Evolutionary conservation across 2,888 invertebrate species (phyloP).

Genomic region (Smittia aterrima): DNA sequence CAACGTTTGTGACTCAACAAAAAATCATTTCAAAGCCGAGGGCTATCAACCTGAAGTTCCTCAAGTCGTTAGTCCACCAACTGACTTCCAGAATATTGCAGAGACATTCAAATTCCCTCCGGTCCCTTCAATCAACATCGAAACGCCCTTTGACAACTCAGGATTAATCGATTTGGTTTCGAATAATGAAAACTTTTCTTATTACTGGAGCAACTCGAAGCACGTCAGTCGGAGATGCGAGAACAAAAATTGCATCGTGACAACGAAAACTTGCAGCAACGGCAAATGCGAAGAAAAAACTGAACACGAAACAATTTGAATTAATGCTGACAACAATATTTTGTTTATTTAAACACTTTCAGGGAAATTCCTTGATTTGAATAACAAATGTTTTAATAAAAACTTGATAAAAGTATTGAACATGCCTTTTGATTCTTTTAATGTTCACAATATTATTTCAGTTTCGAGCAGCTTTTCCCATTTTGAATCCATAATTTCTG

Average conservation of each 20-base stretch:
- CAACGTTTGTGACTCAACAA: not conserved
- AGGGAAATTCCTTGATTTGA: not conserved
- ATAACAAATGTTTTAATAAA: too few relatives aligned
- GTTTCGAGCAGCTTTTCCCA: too few relatives aligned
- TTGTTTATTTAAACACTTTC: not conserved
- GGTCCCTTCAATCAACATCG: not conserved
- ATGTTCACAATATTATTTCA: too few relatives aligned
- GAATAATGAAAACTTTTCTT: not conserved
- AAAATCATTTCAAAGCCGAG: slow-evolving; percentile 22
- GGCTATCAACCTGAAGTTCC: slow-evolving; percentile 9
- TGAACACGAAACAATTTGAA: not conserved
- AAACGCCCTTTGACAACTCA: not conserved
- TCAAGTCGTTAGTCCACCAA: not conserved
- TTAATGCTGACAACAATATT: not conserved
- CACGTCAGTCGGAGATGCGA: not conserved
- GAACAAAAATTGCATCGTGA: not conserved
- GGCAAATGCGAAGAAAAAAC: slow-evolving; percentile 13
- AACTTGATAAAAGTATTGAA: too few relatives aligned
- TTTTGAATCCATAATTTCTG: too few relatives aligned
- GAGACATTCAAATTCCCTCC: not conserved
- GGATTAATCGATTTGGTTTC: not conserved
- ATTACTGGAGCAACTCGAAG: slow-evolving; percentile 25
- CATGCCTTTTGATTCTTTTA: too few relatives aligned
- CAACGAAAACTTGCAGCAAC: slow-evolving; percentile 12
- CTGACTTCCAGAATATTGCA: not conserved